These are phyloP conservation scores for Brenthis hecate DNA, from an alignment of 2,888 invertebrate species.

Conservation along the genomic window DNA sequence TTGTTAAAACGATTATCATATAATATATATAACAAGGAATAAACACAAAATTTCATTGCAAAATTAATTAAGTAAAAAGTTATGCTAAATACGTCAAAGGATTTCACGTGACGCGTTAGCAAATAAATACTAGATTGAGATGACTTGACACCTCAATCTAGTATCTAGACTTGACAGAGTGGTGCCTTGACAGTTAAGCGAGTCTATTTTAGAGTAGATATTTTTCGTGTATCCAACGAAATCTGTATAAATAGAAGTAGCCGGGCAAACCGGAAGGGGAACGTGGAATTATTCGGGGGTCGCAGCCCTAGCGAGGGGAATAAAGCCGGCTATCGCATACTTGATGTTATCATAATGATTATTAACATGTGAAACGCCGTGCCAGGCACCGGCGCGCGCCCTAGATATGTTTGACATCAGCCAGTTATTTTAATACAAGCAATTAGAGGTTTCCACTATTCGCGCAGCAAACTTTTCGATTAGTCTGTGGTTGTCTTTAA, in stretches of 20 bases:
- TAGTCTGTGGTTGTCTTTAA: slow-evolving; percentile 78
- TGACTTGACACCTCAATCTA: no score
- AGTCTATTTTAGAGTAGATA: not conserved
- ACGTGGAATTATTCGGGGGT: slow-evolving; percentile 14
- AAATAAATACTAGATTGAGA: not conserved
- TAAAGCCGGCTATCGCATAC: slow-evolving; percentile 74
- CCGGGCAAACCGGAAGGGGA: slow-evolving; percentile 4
- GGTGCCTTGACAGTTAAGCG: not conserved
- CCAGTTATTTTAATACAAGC: slow-evolving; percentile 81
- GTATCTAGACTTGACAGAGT: not conserved
- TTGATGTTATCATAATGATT: slow-evolving; percentile 82
- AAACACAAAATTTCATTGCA: no score
- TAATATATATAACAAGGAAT: no score
- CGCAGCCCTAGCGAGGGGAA: slow-evolving; percentile 54
- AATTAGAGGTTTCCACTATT: slow-evolving; percentile 73
- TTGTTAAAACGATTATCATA: no score
- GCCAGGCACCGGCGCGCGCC: slow-evolving; percentile 72
- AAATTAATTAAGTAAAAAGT: no score
- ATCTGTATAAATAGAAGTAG: slow-evolving; percentile 13
- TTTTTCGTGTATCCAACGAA: not conserved
- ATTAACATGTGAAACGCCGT: slow-evolving; percentile 79
- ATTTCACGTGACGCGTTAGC: no score
- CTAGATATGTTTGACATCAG: slow-evolving; percentile 81
- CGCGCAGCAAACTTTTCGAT: slow-evolving; percentile 75
- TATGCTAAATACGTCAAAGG: no score